Base-by-base conservation (phyloP, 2,888 invertebrate genomes). In the Cerastis rubricosa region DNA sequence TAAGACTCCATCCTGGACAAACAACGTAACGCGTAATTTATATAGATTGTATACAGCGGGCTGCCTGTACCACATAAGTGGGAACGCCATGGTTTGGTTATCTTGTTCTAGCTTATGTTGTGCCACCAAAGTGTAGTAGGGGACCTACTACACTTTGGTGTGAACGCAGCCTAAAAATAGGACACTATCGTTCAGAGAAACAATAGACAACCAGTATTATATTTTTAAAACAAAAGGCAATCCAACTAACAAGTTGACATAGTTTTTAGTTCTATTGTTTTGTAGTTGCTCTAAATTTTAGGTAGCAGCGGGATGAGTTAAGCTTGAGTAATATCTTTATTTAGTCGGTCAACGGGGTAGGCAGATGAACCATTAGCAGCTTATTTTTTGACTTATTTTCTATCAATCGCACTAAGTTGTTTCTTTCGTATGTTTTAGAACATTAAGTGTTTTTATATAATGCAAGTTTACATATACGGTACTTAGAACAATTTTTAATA, bases 181-280 rank as follows among this genome's bases (percentile, higher is more conserved):
- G 45, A 68, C 77, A 74, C 61, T 71, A 51, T 73, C 68, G 11
- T 59, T 8, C 43, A 54, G 66, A 29, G 64, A 66, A 43, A 81
- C 78, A 74, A 78, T 43, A 64, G 74, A 29, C 69, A 74, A 69
- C 68, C 25, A 47, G 78, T 82, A 74, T 74, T 85, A 78, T 74
- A 71, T 69, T 84, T 84, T 69, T 78, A 64, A 71, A 78, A 83
- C 83, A 84, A 84, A 84, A 82, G 83, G 61, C 78, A 82, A 85
- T 84, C 71, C 83, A 66, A 78, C 78, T 85, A 82, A 71, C 83
- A 85, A 73, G 83, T 74, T 84, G 83, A 84, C 83, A 84, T 69
- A 82, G 78, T 85, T 84, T 84, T 82, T 74, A 69, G 71, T 57
- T 78, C 85, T 69, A 78, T 84, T 84, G 83, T 84, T 74, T 65